Conservation (phyloP, 2,797 vertebrate genomes). For the Dromococcyx pavoninus region DNA sequence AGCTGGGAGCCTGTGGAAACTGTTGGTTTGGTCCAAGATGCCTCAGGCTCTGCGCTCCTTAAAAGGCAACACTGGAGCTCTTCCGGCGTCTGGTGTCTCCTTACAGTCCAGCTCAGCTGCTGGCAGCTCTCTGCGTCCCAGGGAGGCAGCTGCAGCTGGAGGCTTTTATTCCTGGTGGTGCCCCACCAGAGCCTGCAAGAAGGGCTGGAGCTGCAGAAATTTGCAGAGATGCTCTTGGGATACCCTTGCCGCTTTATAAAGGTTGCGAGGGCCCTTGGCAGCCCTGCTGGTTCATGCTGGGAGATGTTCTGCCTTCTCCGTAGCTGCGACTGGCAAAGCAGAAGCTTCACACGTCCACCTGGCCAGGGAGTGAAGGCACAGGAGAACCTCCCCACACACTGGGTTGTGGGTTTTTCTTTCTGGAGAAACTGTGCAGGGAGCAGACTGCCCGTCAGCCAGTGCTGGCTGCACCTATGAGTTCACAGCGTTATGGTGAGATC, state of each 20-base stretch:
- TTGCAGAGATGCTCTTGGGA: neutral
- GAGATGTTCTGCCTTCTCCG: neutral
- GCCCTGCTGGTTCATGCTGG: neutral
- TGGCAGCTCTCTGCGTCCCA: neutral
- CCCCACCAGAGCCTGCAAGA: neutral
- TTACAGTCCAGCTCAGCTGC: constrained; percentile 5
- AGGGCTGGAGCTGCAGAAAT: neutral
- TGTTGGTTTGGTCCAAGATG: neutral
- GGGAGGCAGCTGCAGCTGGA: neutral
- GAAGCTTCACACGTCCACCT: accelerated
- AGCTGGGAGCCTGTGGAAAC: neutral
- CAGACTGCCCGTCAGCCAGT: neutral
- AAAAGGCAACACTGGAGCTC: constrained; percentile 30
- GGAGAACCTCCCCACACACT: neutral
- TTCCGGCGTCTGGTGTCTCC: neutral
- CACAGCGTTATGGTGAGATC: accelerated
- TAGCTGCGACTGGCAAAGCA: neutral
- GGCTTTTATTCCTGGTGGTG: neutral
- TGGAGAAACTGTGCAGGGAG: neutral
- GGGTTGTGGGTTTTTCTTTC: neutral
- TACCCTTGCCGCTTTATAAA: neutral
- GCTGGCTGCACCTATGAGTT: neutral
- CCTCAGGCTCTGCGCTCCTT: neutral
- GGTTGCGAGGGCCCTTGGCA: neutral
- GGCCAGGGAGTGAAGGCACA: neutral